Evolutionary conservation across 2,888 invertebrate species (phyloP), one percentile per base, ranked within the genome.

Genomic region (Hemithea aestivaria): DNA sequence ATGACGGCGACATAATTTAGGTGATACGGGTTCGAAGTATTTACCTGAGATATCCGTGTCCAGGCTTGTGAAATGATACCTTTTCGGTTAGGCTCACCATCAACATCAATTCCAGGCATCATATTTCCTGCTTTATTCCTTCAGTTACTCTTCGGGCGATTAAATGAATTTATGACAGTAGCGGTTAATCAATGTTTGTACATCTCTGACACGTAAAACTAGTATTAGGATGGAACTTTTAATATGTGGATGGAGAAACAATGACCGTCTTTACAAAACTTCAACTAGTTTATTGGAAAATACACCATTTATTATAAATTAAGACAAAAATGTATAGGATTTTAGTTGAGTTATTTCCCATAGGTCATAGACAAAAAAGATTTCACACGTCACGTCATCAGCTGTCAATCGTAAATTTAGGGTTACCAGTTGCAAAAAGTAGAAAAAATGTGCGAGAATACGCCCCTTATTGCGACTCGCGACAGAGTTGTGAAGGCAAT

Each of bases 31-130:
- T 16, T 16, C 2, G 2, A 16, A 16, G 2, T 22, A 40, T 35
- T 46, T 76, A 91, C 92, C 90, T 93, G 92, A 60, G 91, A 91
- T 73, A 92, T 70, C 72, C 91, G 89, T 34, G 88, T 90, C 89
- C 90, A 90, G 50, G 89, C 88, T 83, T 92, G 92, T 51, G 90
- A 90, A 61, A 92, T 70, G 56, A 90, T 85, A 71, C 91, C 90
- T 81, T 88, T 90, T 73, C 89, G 90, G 56, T 77, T 75, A 58
- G 74, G 71, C 66, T 91, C 87, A 66, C 88, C 77, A 51, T 88
- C 76, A 72, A 91, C 83, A 88, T 92, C 92, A 72, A 91, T 92
- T 80, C 91, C 91, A 88, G 92, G 92, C 90, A 90, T 91, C 90
- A 89, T 90, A 73, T 62, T 79, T 57, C 48, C 48, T 49, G 54